Conservation (phyloP, 1,140 invertebrate species). For the Rhopalosiphum padi region DNA sequence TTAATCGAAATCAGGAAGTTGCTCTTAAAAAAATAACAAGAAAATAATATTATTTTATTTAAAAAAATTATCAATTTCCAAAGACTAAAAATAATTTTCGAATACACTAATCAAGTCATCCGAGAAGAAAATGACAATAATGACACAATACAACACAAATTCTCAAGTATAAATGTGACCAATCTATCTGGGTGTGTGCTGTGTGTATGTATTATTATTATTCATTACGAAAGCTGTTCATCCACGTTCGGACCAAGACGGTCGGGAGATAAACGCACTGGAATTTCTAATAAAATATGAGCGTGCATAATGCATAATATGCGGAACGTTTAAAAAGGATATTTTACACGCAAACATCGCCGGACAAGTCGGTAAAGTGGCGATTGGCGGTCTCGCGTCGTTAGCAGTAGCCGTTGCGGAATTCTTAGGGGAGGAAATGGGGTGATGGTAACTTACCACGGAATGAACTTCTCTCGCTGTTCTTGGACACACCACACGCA, state of each 20-base stretch:
- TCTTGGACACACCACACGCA: background rate
- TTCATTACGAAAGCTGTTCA: background rate
- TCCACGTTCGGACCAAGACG: no score
- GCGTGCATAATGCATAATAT: background rate
- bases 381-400: background rate
- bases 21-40: no score
- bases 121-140: background rate
- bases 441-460: background rate
- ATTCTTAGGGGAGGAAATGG: background rate
- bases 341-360: background rate
- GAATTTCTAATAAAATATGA: background rate
- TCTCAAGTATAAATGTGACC: no score
- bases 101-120: no score
- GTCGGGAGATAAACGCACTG: background rate
- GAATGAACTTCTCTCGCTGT: background rate
- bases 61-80: no score
- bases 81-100: no score
- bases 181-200: no score
- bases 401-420: background rate
- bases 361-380: background rate
- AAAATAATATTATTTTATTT: no score
- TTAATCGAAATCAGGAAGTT: no score
- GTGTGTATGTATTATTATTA: no score
- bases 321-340: background rate
- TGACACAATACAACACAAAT: background rate